A percentile compares a stretch with the other conserved stretches of the same genome.
phyloP scores from a whole-genome alignment of 2,888 invertebrate species.

The Palloptera scutellata region DNA sequence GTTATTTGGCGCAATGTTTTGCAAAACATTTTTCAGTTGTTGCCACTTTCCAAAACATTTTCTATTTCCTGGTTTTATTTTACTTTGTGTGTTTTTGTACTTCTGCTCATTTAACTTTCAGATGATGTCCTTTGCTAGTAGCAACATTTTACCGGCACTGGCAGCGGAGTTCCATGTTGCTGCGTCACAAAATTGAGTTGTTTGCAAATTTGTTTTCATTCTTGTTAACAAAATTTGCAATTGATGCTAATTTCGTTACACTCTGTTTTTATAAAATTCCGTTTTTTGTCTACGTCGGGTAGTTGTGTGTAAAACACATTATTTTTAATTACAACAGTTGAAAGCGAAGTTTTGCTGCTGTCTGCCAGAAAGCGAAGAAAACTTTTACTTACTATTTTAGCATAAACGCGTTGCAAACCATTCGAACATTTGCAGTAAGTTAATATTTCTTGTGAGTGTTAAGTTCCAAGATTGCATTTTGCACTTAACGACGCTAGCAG shows the following conservation, averaged over 20 bases:
- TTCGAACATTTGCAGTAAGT: too few relatives aligned
- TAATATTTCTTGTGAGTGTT: background rate
- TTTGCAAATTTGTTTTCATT: constrained; percentile 14
- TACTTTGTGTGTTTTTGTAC: background rate
- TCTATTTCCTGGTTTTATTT: too few relatives aligned
- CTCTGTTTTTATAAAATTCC: constrained; percentile 5
- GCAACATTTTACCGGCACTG: background rate
- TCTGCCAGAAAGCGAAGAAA: background rate
- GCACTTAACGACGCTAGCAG: background rate
- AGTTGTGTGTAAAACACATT: background rate
- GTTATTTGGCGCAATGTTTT: background rate
- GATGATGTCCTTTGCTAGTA: background rate
- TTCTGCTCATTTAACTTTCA: constrained; percentile 8
- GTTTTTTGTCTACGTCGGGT: background rate
- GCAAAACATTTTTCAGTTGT: background rate
- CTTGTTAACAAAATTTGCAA: constrained; percentile 18
- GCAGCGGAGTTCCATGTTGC: background rate
- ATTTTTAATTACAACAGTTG: constrained; percentile 12
- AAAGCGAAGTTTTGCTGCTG: background rate
- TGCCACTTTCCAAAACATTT: too few relatives aligned
- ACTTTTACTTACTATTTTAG: background rate
- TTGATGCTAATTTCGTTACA: constrained; percentile 25
- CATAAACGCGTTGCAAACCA: too few relatives aligned
- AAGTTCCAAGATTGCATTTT: constrained; percentile 1
- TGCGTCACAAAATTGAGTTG: constrained; percentile 16